A percentile compares a stretch with the other conserved stretches of the same genome.
These are phyloP conservation scores for Synanthedon tipuliformis DNA, from an alignment of 2,888 invertebrate genomes.

Conservation along the genomic window DNA sequence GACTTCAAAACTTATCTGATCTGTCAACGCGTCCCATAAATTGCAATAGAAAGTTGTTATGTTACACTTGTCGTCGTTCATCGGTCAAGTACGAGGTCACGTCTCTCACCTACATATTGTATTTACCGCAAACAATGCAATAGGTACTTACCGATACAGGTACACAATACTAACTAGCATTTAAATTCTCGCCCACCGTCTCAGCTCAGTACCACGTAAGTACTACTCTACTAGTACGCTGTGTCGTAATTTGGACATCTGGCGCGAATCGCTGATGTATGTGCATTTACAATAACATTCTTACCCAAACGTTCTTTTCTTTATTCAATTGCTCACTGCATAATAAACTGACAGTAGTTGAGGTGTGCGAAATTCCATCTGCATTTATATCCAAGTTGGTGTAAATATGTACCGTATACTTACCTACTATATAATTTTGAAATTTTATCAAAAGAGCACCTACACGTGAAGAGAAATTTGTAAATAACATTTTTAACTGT, in stretches of 20 bases:
- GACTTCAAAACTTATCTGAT: no score
- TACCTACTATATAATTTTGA: no score
- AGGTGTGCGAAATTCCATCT: no score
- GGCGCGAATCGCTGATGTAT: conserved; percentile 42
- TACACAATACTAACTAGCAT: background rate
- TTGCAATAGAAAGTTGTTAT: conserved; percentile 21
- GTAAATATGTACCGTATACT: no score
- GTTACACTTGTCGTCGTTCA: conserved; percentile 18
- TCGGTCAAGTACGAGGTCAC: conserved; percentile 20
- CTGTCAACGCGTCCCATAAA: background rate
- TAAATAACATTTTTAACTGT: no score
- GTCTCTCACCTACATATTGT: conserved; percentile 7
- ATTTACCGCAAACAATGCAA: conserved; percentile 1
- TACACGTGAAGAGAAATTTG: no score
- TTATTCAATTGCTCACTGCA: background rate
- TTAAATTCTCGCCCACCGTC: conserved; percentile 12
- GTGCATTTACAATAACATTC: conserved; percentile 18
- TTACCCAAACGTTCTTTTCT: background rate
- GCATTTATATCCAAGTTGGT: no score
- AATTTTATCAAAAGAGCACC: no score
- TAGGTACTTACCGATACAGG: conserved; percentile 8
- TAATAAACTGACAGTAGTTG: no score
- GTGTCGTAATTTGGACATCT: conserved; percentile 43
- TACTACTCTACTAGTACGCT: background rate
- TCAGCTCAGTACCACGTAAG: no score